Evolutionary conservation across 2,113 vertebrate species (phyloP), one percentile per base, ranked within the genome.

Genomic region (Phasianus colchicus): DNA sequence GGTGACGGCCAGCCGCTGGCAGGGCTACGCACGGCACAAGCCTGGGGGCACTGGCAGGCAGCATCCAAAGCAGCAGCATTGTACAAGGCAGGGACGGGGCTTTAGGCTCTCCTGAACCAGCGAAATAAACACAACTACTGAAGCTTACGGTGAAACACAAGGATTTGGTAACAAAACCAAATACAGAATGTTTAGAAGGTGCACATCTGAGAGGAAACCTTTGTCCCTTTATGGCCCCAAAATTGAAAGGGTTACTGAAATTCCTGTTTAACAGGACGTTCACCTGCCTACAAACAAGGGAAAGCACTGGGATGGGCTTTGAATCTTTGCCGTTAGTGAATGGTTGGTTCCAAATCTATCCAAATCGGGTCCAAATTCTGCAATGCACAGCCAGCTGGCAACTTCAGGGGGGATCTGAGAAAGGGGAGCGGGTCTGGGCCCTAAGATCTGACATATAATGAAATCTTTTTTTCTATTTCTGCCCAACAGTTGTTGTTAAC

Each of bases 191-290:
- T 63, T 78, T 4, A 66, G 10, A 22, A 92, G 64, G 83, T 27
- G 36, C 65, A 25, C 54, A 24, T 30, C 47, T 7, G 43, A 52
- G 76, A 83, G 86, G 90, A 91, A 93, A 91, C 82, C 50, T 83
- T 21, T 50, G 43, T 61, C 66, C 58, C 50, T 74, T 61, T 24
- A 17, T n/a, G 64, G 54, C 48, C 63, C 67, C 63, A 19, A 43
- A 57, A 25, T 47, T 45, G 67, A 66, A 70, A 67, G 8, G 29
- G 4, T 15, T 27, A 0, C 76, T 74, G 4, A 8, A 80, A 45
- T 10, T 57, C 50, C 70, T 6, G 30, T 40, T 45, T 55, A 42
- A 8, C 0, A 27, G 57, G 13, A 57, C 52, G 5, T 21, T 32
- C 22, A 48, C 83, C 75, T 70, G 78, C 84, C 84, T n/a, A 42